A percentile compares a stretch with the other conserved stretches of the same genome.
Evolutionary conservation across 2,113 vertebrate genomes (phyloP).

Genomic region (Todiramphus saurophagus): DNA sequence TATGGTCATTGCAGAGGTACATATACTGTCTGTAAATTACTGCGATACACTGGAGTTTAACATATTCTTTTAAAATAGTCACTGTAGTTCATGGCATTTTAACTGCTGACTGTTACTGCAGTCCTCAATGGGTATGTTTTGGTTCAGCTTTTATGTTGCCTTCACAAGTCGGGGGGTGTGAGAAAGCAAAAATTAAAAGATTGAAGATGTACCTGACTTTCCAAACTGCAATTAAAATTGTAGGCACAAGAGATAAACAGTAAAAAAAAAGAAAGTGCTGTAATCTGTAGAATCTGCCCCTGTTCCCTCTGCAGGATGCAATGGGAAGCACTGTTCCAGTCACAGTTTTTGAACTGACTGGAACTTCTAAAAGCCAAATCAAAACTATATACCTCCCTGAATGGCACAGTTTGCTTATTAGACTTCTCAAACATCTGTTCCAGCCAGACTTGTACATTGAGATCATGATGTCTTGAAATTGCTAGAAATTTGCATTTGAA

Average conservation of each 20-base stretch:
- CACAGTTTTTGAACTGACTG: background rate
- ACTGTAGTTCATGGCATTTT: background rate
- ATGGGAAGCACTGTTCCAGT: background rate
- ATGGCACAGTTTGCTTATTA: background rate
- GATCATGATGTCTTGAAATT: background rate
- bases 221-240: background rate
- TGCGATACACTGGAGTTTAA: fast-evolving
- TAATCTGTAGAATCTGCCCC: background rate
- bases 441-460: background rate
- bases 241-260: background rate
- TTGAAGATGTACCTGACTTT: background rate
- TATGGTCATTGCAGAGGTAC: background rate
- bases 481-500: background rate
- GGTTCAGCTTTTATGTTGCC: background rate
- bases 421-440: background rate
- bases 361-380: background rate
- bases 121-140: background rate
- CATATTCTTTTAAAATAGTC: background rate
- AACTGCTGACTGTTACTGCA: background rate
- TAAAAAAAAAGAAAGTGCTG: background rate
- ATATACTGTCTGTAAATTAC: background rate
- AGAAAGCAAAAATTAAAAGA: background rate
- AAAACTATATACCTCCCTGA: background rate
- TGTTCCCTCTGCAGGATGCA: background rate
- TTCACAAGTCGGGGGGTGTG: background rate